These are phyloP conservation scores for Ctenochaetus hawaiiensis DNA, from an alignment of 2,797 vertebrate species.

Conservation along the genomic window DNA sequence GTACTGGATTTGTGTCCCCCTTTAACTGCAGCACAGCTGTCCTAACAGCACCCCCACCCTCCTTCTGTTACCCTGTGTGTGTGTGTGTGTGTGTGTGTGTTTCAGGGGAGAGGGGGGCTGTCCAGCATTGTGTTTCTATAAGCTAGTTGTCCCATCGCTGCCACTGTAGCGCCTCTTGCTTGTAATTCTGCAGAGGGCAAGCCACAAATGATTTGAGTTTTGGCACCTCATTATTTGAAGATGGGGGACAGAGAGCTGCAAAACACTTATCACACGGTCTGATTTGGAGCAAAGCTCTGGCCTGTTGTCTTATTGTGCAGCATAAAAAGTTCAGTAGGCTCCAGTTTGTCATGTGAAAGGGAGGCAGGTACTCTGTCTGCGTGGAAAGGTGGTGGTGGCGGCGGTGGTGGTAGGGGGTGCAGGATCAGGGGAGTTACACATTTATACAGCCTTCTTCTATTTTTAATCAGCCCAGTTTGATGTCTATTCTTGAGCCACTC, in stretches of 20 bases:
- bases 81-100: conserved; percentile 6
- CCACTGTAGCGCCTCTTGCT: conserved; percentile 44
- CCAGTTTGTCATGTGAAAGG: conserved; percentile 39
- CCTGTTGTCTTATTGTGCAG: conserved; percentile 23
- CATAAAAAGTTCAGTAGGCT: conserved; percentile 29
- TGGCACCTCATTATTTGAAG: conserved; percentile 40
- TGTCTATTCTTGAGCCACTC: conserved; percentile 82
- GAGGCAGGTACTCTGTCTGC: conserved; percentile 1
- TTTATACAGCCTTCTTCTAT: conserved; percentile 71
- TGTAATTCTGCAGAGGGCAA: conserved; percentile 31
- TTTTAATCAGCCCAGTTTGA: conserved; percentile 84
- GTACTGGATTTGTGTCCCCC: conserved; percentile 58
- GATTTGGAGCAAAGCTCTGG: conserved; percentile 25
- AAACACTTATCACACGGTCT: conserved; percentile 45
- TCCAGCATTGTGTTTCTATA: conserved; percentile 59
- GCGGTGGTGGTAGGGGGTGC: not conserved
- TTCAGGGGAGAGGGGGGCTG: not conserved
- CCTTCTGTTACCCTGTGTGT: conserved; percentile 49
- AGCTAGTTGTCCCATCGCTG: conserved; percentile 52
- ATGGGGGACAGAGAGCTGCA: conserved; percentile 12
- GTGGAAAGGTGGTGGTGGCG: no score
- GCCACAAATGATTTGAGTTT: conserved; percentile 26
- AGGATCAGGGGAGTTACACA: conserved; percentile 60
- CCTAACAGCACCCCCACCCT: conserved; percentile 71
- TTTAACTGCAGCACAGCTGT: conserved; percentile 80